Base-by-base conservation (phyloP, 92 coral and sea anemone genomes). In the Ricordea florida region DNA sequence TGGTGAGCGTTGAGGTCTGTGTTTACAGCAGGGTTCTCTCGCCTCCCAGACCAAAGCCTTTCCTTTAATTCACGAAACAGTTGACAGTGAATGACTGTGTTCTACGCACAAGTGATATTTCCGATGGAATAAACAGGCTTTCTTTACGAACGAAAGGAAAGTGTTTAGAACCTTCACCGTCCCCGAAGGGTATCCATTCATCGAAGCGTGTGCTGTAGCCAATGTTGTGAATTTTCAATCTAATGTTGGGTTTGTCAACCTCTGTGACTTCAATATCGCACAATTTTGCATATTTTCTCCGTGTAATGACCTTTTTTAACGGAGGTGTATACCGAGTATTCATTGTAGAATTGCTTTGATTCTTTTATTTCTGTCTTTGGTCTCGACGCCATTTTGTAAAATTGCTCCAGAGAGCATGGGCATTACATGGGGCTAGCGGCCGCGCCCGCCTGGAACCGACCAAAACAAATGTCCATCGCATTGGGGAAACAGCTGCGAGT, bases 171-270 rank as follows among this genome's bases (percentile, higher is more conserved):
- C n/a, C n/a, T n/a, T n/a, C n/a, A n/a, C n/a, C n/a, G n/a, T n/a
- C n/a, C n/a, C n/a, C n/a, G n/a, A n/a, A n/a, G n/a, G n/a, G n/a
- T n/a, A n/a, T n/a, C n/a, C n/a, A n/a, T 44, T 69, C 85, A 35
- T 71, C 80, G 43, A 41, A 58, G 9, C 29, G 35, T 17, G 23
- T 38, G 40, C 63, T 59, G 48, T 57, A 80, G 14, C 85, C 63
- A 21, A 40, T 48, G 33, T 57, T 69, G 55, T 80, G 80, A 46
- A 80, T 71, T 80, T 59, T 43, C n/a, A 80, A 45, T 34, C 61
- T 36, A 25, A 69, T 70, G 28, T 49, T 15, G 23, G 32, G 35
- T 33, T 45, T 32, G 64, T 80, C 80, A 31, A 79, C 70, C 11
- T 79, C 79, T 41, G 45, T 68, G 11, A 71, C 79, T 42, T 47